These are phyloP conservation scores for Aplodontia rufa DNA, from an alignment of 2,113 vertebrate genomes.

Conservation along the genomic window DNA sequence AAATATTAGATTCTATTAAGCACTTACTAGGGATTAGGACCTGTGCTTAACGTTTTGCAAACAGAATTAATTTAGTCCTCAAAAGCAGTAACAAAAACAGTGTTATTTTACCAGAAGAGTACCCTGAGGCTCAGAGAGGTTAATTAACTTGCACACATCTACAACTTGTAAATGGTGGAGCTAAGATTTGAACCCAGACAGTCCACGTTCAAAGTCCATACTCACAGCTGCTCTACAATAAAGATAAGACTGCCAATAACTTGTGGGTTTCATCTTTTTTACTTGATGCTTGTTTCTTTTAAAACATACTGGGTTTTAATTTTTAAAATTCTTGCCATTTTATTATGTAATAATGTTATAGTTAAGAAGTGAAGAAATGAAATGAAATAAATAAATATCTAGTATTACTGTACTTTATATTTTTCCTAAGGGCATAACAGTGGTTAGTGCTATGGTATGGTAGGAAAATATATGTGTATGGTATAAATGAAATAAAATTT, in stretches of 20 bases:
- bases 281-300: constrained; percentile 7
- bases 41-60: neutral
- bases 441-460: neutral
- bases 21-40: neutral
- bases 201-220: neutral
- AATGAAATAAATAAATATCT: neutral
- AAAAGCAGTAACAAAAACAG: neutral
- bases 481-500: constrained; percentile 20
- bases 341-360: neutral
- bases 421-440: neutral
- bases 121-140: neutral
- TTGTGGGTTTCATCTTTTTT: neutral
- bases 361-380: neutral
- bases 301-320: neutral
- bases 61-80: neutral
- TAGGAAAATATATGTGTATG: neutral
- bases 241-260: neutral
- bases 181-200: neutral
- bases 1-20: neutral
- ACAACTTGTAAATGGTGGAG: neutral
- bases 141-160: neutral
- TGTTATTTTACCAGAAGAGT: neutral
- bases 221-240: neutral
- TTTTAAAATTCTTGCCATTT: constrained; percentile 36
- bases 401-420: neutral